Percentiles rank a stretch among this genome's conserved stretches.
Conservation (phyloP, 2,113 vertebrate genomes). For the Trogon surrucura region DNA sequence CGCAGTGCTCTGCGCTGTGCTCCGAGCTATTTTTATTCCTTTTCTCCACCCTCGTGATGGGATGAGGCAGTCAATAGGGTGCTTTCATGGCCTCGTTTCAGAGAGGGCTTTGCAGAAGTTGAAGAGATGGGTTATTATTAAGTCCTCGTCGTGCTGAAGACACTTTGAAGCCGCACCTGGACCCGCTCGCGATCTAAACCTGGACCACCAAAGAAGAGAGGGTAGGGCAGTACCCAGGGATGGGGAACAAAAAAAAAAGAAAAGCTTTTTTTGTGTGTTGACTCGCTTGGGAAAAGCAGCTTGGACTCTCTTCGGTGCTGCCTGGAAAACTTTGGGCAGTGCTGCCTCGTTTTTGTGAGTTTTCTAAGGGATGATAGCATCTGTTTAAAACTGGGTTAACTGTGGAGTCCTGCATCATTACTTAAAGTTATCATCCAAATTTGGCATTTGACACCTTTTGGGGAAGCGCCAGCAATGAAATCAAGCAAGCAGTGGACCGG, state of each 20-base stretch:
- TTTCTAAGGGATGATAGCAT: background rate
- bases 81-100: conserved; percentile 22
- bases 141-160: background rate
- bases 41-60: background rate
- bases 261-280: background rate
- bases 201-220: conserved; percentile 16
- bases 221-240: background rate
- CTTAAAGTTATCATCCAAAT: background rate
- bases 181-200: background rate
- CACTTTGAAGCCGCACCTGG: conserved; percentile 21
- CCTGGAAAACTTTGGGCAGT: background rate
- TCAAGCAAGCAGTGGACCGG: background rate
- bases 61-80: conserved; percentile 24
- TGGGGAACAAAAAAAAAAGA: background rate
- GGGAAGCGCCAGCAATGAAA: background rate
- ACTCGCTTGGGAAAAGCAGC: background rate
- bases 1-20: background rate
- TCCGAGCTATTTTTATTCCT: conserved; percentile 18
- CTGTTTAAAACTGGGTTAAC: background rate
- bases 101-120: conserved; percentile 1
- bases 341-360: background rate
- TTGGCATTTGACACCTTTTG: background rate
- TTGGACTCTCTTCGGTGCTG: background rate
- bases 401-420: background rate
- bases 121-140: conserved; percentile 40